These are phyloP conservation scores for Drosophila paranaensis DNA, from an alignment of 2,888 invertebrate species.

Conservation along the genomic window DNA sequence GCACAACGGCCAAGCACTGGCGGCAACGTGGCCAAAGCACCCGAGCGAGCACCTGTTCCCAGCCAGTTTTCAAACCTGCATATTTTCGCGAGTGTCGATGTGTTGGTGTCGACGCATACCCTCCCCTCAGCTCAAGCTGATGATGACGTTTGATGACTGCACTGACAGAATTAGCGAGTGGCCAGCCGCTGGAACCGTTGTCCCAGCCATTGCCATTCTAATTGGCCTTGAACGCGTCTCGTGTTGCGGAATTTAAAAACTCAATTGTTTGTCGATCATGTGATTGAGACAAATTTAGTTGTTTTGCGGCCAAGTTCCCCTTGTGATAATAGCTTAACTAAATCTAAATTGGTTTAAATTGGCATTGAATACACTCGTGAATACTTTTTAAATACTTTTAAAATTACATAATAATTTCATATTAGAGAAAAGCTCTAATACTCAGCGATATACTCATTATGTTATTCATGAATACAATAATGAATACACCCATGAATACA, in stretches of 20 bases:
- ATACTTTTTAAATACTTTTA: not conserved
- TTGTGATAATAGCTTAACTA: not conserved
- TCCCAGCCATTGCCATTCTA: constrained; percentile 36
- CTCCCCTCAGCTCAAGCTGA: constrained; percentile 17
- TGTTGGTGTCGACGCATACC: constrained; percentile 12
- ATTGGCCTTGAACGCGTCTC: constrained; percentile 60
- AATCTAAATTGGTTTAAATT: not conserved
- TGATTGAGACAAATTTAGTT: constrained; percentile 20
- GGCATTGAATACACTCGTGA: constrained; percentile 3
- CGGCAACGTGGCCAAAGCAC: constrained; percentile 44
- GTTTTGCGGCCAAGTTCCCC: not conserved
- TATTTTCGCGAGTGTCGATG: constrained; percentile 39
- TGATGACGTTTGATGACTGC: constrained; percentile 66
- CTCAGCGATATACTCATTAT: too few relatives aligned
- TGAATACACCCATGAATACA: too few relatives aligned
- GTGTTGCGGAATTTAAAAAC: constrained; percentile 17
- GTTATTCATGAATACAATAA: too few relatives aligned
- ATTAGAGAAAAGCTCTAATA: too few relatives aligned
- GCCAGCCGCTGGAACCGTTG: not conserved
- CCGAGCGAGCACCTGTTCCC: constrained; percentile 36
- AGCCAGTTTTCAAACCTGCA: constrained; percentile 39
- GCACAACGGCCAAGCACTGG: constrained; percentile 16
- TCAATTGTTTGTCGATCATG: constrained; percentile 14
- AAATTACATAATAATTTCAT: too few relatives aligned
- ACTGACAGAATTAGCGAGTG: constrained; percentile 69